A percentile compares a stretch with the other conserved stretches of the same genome.
Conservation (phyloP, 2,113 vertebrate genomes). For the Agapornis roseicollis region DNA sequence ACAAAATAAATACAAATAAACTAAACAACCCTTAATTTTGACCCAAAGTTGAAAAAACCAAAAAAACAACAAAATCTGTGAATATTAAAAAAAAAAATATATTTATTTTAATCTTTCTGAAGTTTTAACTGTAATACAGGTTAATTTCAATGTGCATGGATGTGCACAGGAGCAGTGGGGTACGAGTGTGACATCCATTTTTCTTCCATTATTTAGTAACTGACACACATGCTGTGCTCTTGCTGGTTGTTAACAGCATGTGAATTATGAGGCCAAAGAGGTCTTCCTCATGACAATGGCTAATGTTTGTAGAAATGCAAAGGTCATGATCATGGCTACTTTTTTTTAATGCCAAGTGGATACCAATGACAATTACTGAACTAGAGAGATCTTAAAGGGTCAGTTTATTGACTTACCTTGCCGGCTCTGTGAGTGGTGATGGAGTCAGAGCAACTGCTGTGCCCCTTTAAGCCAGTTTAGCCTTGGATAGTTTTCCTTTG, state of each 20-base stretch:
- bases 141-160: neutral
- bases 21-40: neutral
- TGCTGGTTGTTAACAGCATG: conserved; percentile 55
- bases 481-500: neutral
- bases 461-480: neutral
- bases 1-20: neutral
- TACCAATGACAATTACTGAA: neutral
- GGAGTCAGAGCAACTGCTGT: neutral
- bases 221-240: conserved; percentile 44
- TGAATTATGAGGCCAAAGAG: conserved; percentile 59
- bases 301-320: conserved; percentile 51
- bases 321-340: conserved; percentile 47
- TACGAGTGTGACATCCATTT: neutral
- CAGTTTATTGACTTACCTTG: conserved; percentile 6
- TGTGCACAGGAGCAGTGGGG: neutral
- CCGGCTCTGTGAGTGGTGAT: neutral
- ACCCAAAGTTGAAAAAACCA: neutral
- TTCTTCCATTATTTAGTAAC: conserved; percentile 37
- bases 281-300: conserved; percentile 49
- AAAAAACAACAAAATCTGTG: no score
- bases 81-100: neutral
- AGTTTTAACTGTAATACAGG: neutral
- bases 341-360: conserved; percentile 27
- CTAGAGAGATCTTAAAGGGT: neutral
- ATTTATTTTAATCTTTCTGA: neutral